A percentile compares a stretch with the other conserved stretches of the same genome.
phyloP scores from a whole-genome alignment of 1,140 invertebrate species.

The Brachionus sp. region DNA sequence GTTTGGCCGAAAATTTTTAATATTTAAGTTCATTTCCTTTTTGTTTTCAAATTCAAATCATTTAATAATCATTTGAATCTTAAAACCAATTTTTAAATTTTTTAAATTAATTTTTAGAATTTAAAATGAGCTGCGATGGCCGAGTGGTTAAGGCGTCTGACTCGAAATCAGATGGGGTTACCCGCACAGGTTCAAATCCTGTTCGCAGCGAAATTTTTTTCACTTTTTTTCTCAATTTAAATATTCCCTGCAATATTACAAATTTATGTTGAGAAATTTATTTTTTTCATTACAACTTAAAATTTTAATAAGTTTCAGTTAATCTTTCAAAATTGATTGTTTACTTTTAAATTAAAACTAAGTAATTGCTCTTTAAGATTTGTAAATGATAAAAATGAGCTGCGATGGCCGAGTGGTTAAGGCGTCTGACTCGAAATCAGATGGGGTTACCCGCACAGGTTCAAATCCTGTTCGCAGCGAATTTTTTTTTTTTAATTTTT shows the following conservation, averaged over 20 bases:
- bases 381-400: neutral
- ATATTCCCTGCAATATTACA: neutral
- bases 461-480: slow-evolving; percentile 45
- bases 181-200: slow-evolving; percentile 46
- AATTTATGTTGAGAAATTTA: neutral
- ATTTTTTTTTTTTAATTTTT: no score
- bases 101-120: neutral
- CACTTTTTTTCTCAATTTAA: neutral
- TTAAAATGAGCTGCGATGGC: slow-evolving; percentile 9
- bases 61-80: slow-evolving; percentile 31
- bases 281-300: neutral
- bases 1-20: neutral
- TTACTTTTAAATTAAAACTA: no score
- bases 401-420: slow-evolving; percentile 46
- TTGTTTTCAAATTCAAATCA: neutral
- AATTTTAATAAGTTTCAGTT: neutral
- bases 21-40: neutral
- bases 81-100: neutral
- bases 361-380: neutral
- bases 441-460: slow-evolving; percentile 44
- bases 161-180: slow-evolving; percentile 45
- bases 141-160: slow-evolving; percentile 46
- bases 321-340: neutral
- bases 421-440: slow-evolving; percentile 44
- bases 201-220: slow-evolving; percentile 42